Evolutionary conservation across 30 jellyfish, hydroid and myxozoan species (phyloP).

Genomic region (Phacellophora camtschatica): DNA sequence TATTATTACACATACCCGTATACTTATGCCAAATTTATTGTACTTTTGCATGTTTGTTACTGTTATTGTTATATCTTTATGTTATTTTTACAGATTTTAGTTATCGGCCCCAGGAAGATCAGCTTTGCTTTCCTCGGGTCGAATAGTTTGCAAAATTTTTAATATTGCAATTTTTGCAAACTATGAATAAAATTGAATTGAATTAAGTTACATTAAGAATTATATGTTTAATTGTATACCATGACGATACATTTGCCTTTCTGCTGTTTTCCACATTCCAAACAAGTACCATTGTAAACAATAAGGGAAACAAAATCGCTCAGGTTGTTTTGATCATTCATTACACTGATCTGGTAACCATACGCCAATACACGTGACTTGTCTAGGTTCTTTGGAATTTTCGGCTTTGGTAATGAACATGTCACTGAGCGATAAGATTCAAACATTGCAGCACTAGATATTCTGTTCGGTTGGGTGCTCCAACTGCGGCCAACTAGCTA

Average conservation of each 20-base stretch:
- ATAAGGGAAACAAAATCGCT: conserved; percentile 53
- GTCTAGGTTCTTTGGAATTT: conserved; percentile 23
- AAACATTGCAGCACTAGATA: conserved; percentile 65
- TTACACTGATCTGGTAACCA: conserved; percentile 72
- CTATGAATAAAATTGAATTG: no score
- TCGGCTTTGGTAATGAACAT: conserved; percentile 53
- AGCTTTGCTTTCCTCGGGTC: no score
- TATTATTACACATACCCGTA: no score
- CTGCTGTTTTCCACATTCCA: conserved; percentile 51
- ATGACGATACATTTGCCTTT: conserved; percentile 47
- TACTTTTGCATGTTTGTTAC: no score
- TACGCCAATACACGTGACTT: conserved; percentile 34
- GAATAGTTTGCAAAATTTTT: no score
- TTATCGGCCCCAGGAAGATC: no score
- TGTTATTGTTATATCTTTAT: no score
- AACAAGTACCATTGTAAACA: conserved; percentile 64
- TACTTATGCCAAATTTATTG: no score
- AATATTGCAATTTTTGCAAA: no score
- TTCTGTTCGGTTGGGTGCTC: conserved; percentile 43
- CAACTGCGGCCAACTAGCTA: conserved; percentile 63
- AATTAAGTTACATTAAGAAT: no score
- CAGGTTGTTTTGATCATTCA: conserved; percentile 59
- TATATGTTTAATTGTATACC: no score
- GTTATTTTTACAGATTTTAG: no score
- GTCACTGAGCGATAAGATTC: conserved; percentile 65